A percentile compares a stretch with the other conserved stretches of the same genome.
Evolutionary conservation across 2,888 invertebrate species (phyloP).

Genomic region (Fabriciana adippe): DNA sequence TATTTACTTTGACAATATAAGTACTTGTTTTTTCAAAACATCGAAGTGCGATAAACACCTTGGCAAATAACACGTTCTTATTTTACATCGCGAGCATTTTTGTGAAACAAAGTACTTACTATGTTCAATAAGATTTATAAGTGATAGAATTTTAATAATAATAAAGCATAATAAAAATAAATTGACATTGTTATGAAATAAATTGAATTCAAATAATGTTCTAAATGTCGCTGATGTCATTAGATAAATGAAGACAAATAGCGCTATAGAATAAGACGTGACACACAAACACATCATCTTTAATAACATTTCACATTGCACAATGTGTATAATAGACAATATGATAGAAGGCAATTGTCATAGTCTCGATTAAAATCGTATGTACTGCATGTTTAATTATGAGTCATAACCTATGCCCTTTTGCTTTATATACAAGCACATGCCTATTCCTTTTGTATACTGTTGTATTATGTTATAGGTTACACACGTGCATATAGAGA

Average conservation of each 20-base stretch:
- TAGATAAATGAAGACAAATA: conserved; percentile 16
- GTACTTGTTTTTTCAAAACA: too few relatives aligned
- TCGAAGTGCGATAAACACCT: too few relatives aligned
- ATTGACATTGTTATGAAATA: too few relatives aligned
- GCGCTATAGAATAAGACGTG: conserved; percentile 40
- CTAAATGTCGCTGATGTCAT: neutral
- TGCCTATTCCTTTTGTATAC: neutral
- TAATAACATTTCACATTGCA: conserved; percentile 16
- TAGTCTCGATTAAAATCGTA: neutral
- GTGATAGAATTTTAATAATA: too few relatives aligned
- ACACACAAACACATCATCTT: conserved; percentile 12
- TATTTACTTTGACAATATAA: too few relatives aligned
- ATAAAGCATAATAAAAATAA: too few relatives aligned
- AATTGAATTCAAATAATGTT: neutral
- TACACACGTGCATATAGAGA: too few relatives aligned
- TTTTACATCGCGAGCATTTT: too few relatives aligned
- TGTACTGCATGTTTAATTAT: neutral
- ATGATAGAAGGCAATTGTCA: conserved; percentile 11
- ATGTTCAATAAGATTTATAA: too few relatives aligned
- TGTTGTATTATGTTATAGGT: too few relatives aligned
- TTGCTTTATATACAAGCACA: neutral
- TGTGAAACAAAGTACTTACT: too few relatives aligned
- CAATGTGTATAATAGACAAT: conserved; percentile 1
- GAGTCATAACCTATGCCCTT: conserved; percentile 4
- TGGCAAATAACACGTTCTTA: too few relatives aligned